phyloP scores from a whole-genome alignment of 2,888 invertebrate genomes.

The Hofmannophila pseudospretella region DNA sequence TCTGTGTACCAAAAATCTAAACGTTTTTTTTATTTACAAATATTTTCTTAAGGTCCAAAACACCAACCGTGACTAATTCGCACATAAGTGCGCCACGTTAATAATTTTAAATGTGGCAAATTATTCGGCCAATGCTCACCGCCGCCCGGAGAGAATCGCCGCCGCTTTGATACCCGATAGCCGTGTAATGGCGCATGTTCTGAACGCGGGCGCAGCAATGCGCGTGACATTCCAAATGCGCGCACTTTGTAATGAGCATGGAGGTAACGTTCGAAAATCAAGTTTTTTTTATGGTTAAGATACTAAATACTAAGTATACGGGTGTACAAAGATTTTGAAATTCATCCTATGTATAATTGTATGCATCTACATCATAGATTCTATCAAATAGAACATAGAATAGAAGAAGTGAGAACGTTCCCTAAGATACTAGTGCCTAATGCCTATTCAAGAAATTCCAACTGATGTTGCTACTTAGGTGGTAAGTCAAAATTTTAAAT shows the following conservation, averaged over 20 bases:
- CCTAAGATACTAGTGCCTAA: too few species aligned
- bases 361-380: too few species aligned
- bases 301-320: too few species aligned
- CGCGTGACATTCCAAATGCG: constrained; percentile 5
- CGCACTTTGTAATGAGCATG: neutral
- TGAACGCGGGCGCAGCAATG: neutral
- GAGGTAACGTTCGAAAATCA: neutral
- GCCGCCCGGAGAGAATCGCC: constrained; percentile 20
- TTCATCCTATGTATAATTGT: too few species aligned
- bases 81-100: constrained; percentile 21
- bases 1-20: too few species aligned
- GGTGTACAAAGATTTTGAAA: too few species aligned
- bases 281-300: too few species aligned
- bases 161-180: constrained; percentile 51
- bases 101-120: constrained; percentile 60
- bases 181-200: constrained; percentile 32
- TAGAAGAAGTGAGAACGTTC: too few species aligned
- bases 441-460: too few species aligned
- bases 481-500: too few species aligned
- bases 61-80: constrained; percentile 27
- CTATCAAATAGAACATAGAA: too few species aligned
- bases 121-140: constrained; percentile 48
- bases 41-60: neutral
- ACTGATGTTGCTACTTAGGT: too few species aligned
- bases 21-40: neutral